Percentiles rank a stretch among this genome's conserved stretches.
Evolutionary conservation across 2,888 invertebrate genomes (phyloP).

Genomic region (Agrochola litura): DNA sequence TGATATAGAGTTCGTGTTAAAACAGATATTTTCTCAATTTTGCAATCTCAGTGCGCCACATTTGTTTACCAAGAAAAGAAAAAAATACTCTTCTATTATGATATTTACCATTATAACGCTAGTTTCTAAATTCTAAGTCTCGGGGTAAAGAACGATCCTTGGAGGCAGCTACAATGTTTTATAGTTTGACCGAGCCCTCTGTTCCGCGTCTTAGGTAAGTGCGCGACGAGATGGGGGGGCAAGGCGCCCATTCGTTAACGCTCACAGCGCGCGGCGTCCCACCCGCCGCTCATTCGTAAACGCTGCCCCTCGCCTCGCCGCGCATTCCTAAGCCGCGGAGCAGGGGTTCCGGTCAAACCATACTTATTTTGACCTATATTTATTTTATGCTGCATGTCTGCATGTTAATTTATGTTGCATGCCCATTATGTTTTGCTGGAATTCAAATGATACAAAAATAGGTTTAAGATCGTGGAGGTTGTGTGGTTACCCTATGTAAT

Average conservation of each 20-base stretch:
- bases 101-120: neutral
- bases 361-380: neutral
- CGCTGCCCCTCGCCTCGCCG: no score
- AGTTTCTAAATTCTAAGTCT: neutral
- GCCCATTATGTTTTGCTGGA: neutral
- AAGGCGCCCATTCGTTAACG: no score
- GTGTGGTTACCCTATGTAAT: neutral
- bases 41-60: neutral
- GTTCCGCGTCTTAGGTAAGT: no score
- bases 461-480: neutral
- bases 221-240: no score
- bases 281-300: no score
- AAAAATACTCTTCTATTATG: neutral
- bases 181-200: no score
- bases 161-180: neutral
- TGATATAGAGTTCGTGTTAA: no score
- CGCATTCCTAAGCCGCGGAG: no score
- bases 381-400: slow-evolving; percentile 38
- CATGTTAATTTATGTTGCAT: slow-evolving; percentile 61
- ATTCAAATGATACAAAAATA: no score
- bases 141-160: neutral
- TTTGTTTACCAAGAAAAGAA: slow-evolving; percentile 11
- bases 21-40: neutral
- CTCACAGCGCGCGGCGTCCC: no score
- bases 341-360: no score